Evolutionary conservation across 1,140 invertebrate species (phyloP), one percentile per base, ranked within the genome.

Genomic region (Agrilus planipennis): DNA sequence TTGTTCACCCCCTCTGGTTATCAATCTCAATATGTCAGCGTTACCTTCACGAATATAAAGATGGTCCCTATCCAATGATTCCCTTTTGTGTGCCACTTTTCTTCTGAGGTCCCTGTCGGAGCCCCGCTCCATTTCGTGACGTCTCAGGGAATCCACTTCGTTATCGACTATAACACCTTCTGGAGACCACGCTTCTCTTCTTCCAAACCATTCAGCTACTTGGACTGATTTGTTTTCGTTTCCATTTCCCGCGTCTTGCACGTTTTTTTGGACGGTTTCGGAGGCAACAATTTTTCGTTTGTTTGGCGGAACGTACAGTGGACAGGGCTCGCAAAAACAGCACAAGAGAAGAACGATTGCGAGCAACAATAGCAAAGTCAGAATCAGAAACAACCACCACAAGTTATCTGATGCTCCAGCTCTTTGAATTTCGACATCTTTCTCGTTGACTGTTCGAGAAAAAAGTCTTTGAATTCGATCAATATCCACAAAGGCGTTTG

Each of bases 21-120:
- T 76, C n/a, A 88, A 61, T 45, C 82, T 66, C 29, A 88, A 61
- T 34, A 88, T 83, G 65, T 87, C 84, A 1, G 83, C 78, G 50
- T 85, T 84, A 0, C 84, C 84, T 53, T 87, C 82, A 51, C 82
- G 75, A 16, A 83, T 83, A 53, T 81, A 59, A n/a, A 86, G 73
- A 49, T 81, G 78, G 48, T 84, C 80, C 23, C 80, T 62, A 14
- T 66, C 69, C 12, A 38, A 42, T 29, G 47, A 42, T 21, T 50
- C 40, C n/a, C 42, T 41, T 40, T 50, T 37, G 10, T 46, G 32
- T 7, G 39, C 14, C 25, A 36, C 31, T n/a, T 44, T 36, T 46
- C 43, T 47, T 7, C 45, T 40, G 25, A 41, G 49, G 11, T 47
- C 51, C 16, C 69, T 59, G 40, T 84, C 79, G 9, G 81, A 84